Base-by-base conservation (phyloP, 2,113 vertebrate species). In the Chloropsis hardwickii region DNA sequence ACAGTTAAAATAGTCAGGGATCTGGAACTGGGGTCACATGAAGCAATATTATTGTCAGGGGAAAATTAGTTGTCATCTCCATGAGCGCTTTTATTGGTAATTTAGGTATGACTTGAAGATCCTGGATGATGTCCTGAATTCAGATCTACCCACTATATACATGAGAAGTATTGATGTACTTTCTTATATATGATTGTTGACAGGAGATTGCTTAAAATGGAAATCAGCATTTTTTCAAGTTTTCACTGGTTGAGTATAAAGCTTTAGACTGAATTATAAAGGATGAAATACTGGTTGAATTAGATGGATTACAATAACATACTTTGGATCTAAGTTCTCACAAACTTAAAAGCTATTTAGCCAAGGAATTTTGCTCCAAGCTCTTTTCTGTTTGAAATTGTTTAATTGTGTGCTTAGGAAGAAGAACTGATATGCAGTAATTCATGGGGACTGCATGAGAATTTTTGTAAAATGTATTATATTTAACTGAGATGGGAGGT, bases 331-430 rank as follows among this genome's bases (percentile, higher is more conserved):
- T 47, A 66, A 95, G 60, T 83, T 96, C 74, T 94, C 70, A 87
- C 70, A 93, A 95, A 83, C 74, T 86, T 94, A 77, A 89, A 86
- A 96, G 79, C 81, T 88, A 12, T 85, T 95, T 93, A 77, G 71
- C 64, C 56, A 70, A 82, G 66, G 70, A 95, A 91, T 95, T 92
- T 79, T 95, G 87, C 81, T 81, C 90, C 54, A 35, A 72, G 84
- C 78, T 70, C 23, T 86, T 65, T 79, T 90, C 62, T 94, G 37
- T 80, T 83, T 66, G 54, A 90, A 69, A 39, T 47, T 71, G 87
- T 95, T 50, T 6, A 72, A 42, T 57, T 72, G 22, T 81, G 22
- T 72, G 22, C 71, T 86, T 90, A 47, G 65, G 76, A 95, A 77
- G 44, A 84, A 91, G 15, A 82, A 31, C 51, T 91, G 81, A 54